phyloP scores from a whole-genome alignment of 53 echinoderm and acorn worm species.

The Antedon mediterranea region DNA sequence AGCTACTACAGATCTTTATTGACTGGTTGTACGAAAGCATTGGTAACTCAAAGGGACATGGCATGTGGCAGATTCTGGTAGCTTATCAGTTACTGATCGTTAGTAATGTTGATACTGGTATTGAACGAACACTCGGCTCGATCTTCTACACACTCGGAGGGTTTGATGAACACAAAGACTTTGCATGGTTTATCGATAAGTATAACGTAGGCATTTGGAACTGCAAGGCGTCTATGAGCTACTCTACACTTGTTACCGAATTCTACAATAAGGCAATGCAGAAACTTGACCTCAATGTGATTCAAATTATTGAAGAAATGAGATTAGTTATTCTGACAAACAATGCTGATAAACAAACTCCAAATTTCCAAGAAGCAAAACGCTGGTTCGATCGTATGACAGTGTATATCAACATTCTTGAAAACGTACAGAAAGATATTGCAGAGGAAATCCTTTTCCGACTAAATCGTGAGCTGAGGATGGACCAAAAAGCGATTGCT shows the following conservation, averaged over 20 bases:
- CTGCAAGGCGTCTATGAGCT: slow-evolving; percentile 43
- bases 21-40: slow-evolving; percentile 84
- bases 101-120: slow-evolving; percentile 74
- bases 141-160: slow-evolving; percentile 54
- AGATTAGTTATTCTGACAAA: slow-evolving; percentile 31
- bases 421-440: slow-evolving; percentile 61
- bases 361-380: slow-evolving; percentile 40
- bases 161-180: slow-evolving; percentile 51
- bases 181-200: slow-evolving; percentile 65
- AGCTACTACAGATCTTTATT: slow-evolving; percentile 69
- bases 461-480: slow-evolving; percentile 46
- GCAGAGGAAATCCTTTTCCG: slow-evolving; percentile 49
- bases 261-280: slow-evolving; percentile 32
- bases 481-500: slow-evolving; percentile 54
- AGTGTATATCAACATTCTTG: slow-evolving; percentile 65
- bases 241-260: slow-evolving; percentile 33
- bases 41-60: slow-evolving; percentile 63
- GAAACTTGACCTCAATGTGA: slow-evolving; percentile 27
- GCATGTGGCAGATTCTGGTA: slow-evolving; percentile 55
- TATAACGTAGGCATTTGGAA: slow-evolving; percentile 63
- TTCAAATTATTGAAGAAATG: slow-evolving; percentile 36
- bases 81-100: slow-evolving; percentile 77
- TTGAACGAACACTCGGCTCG: slow-evolving; percentile 66
- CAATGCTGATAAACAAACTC: slow-evolving; percentile 10
- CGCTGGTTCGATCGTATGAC: slow-evolving; percentile 74